Evolutionary conservation across 2,888 invertebrate species (phyloP), one percentile per base, ranked within the genome.

Genomic region (Eupithecia pulchellata): DNA sequence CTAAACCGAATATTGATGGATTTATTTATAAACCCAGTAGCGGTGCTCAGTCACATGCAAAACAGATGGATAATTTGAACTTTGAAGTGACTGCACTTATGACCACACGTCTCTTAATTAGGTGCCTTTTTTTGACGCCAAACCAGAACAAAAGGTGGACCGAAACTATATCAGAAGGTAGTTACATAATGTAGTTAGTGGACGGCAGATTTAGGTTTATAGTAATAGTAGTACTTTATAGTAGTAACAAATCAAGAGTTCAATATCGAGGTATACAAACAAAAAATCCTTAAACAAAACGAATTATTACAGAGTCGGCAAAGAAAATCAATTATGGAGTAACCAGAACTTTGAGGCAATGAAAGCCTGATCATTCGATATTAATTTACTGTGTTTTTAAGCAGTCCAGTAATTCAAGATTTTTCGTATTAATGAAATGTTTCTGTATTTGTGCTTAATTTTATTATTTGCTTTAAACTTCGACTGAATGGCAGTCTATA

Each of bases 261-360:
- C n/a, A 61, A 68, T n/a, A 39, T 60, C 36, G 9, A 61, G 61
- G 64, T 69, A 25, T 72, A 72, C 72, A 73, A 75, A 73, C 70
- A 66, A 57, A 32, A 66, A 29, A 66, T 25, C 25, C 58, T 65
- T 39, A 47, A 74, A 77, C 70, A 73, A 74, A 75, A 70, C 62
- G 69, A 74, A 75, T 77, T 76, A 74, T 71, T 29, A 68, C 68
- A 66, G 30, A 73, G 34, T 66, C 70, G 52, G 69, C 58, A 71
- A 64, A 66, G 58, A 74, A 71, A 76, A 76, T 76, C 72, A 76
- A 76, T 77, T 73, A 74, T 69, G 66, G 69, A 76, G 66, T 73
- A 77, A 77, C 68, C 62, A 71, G 64, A 20, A n/a, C 42, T 9
- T 20, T 20, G 42, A 74, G 69, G 72, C 68, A 71, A 75, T 75